These are phyloP conservation scores for Mythimna vitellina DNA, from an alignment of 2,888 invertebrate genomes.

Conservation along the genomic window DNA sequence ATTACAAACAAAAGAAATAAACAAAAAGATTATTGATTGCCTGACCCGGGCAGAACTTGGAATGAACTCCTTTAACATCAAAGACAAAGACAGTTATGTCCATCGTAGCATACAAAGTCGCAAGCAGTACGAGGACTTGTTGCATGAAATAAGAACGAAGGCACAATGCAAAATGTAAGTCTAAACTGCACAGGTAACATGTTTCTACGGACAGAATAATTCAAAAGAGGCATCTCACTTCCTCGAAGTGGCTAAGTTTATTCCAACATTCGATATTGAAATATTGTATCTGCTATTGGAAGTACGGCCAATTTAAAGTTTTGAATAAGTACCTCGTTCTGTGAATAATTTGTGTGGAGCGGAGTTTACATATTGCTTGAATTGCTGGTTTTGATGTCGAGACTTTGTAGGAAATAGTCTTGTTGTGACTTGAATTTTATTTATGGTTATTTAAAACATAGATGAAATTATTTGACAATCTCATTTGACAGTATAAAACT, in stretches of 20 bases:
- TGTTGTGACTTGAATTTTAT: not conserved
- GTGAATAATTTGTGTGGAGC: slow-evolving; percentile 50
- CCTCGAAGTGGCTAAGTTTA: slow-evolving; percentile 41
- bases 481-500: too few species aligned
- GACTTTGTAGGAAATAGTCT: slow-evolving; percentile 14
- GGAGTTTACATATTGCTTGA: slow-evolving; percentile 42
- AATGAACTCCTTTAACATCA: slow-evolving; percentile 10
- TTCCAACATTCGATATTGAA: slow-evolving; percentile 53
- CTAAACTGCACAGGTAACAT: slow-evolving; percentile 39
- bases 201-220: slow-evolving; percentile 52
- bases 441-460: not conserved
- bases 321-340: slow-evolving; percentile 56
- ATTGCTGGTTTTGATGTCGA: slow-evolving; percentile 31
- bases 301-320: slow-evolving; percentile 60
- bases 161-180: slow-evolving; percentile 44
- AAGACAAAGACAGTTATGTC: slow-evolving; percentile 37
- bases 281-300: slow-evolving; percentile 57
- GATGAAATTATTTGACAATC: not conserved
- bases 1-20: too few species aligned
- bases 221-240: slow-evolving; percentile 54
- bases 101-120: slow-evolving; percentile 47
- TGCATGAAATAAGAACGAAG: slow-evolving; percentile 40
- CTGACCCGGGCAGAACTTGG: too few species aligned
- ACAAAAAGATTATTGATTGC: too few species aligned
- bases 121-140: slow-evolving; percentile 53